Base-by-base conservation (phyloP, 2,888 invertebrate genomes). In the Tetramorium bicarinatum region DNA sequence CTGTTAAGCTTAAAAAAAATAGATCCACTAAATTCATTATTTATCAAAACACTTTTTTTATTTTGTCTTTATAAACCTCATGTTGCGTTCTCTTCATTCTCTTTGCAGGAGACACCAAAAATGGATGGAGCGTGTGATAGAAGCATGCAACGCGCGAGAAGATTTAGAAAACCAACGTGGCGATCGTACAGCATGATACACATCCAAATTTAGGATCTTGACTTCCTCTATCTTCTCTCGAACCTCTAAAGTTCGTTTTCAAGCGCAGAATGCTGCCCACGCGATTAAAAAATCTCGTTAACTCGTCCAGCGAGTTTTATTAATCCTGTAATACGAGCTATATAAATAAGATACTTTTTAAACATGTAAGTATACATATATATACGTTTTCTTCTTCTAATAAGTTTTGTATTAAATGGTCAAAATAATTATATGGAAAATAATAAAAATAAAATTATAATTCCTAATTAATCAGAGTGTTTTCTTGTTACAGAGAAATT, bases 141-240 rank as follows among this genome's bases (percentile, higher is more conserved):
- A 67, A 29, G 13, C 38, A 18, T 25, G 64, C 25, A 52, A 54
- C 49, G 75, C 44, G 2, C 56, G 41, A 44, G 62, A 83, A 62
- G 76, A 83, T 88, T 87, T 89, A 82, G 83, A 89, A 86, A 86
- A 89, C 81, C 84, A 87, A 87, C 82, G 85, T 83, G 79, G 76
- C 85, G 83, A 88, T 88, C 74, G 67, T 83, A 59, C 71, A 69
- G 86, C 84, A 59, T 74, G 86, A 89, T 89, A 86, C 64, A 85
- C 56, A 74, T 85, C 89, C 87, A 89, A 89, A 89, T 89, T 89
- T 89, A 89, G 89, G 75, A 79, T 69, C 72, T 47, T 81, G 54
- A 80, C 29, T 59, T 87, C 62, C 71, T 77, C 82, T 80, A 44
- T 64, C 62, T 75, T 34, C 59, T 76, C 59, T 61, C 64, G 59